These are phyloP conservation scores for Cosmorhoe ocellata DNA, from an alignment of 2,888 invertebrate genomes.

Conservation along the genomic window DNA sequence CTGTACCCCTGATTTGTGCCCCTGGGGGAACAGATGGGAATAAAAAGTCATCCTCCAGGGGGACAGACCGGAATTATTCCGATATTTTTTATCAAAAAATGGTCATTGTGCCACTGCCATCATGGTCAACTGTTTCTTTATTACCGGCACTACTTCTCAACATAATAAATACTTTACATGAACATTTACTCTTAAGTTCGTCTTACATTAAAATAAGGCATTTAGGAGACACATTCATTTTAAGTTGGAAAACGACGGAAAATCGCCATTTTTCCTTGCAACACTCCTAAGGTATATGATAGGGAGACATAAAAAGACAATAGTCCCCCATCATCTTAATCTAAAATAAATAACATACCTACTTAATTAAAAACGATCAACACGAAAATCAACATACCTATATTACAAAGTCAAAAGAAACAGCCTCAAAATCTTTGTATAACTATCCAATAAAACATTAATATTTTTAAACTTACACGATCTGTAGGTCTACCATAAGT, in stretches of 20 bases:
- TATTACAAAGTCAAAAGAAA: conserved; percentile 34
- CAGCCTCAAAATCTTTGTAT: conserved; percentile 40
- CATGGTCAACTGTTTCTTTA: too few relatives aligned
- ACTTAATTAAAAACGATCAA: conserved; percentile 22
- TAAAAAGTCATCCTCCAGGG: too few relatives aligned
- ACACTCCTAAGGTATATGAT: background rate
- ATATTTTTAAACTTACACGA: too few relatives aligned
- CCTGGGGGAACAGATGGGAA: too few relatives aligned
- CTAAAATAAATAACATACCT: conserved; percentile 32
- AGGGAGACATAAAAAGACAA: conserved; percentile 13
- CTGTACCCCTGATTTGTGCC: too few relatives aligned
- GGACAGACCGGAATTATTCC: too few relatives aligned
- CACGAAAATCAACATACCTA: conserved; percentile 24
- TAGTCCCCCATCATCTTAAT: conserved; percentile 9
- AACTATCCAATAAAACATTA: conserved; percentile 34
- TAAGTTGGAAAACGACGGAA: conserved; percentile 1
- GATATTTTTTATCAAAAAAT: too few relatives aligned
- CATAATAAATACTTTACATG: too few relatives aligned
- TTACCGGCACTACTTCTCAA: too few relatives aligned
- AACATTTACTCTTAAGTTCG: background rate
- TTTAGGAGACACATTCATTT: conserved; percentile 2
- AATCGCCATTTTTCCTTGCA: conserved; percentile 9
- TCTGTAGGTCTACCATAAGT: too few relatives aligned
- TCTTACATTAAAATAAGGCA: conserved; percentile 22
- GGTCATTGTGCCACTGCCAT: too few relatives aligned